Base-by-base conservation (phyloP, 2,888 invertebrate species). In the Adelognathus sp. region DNA sequence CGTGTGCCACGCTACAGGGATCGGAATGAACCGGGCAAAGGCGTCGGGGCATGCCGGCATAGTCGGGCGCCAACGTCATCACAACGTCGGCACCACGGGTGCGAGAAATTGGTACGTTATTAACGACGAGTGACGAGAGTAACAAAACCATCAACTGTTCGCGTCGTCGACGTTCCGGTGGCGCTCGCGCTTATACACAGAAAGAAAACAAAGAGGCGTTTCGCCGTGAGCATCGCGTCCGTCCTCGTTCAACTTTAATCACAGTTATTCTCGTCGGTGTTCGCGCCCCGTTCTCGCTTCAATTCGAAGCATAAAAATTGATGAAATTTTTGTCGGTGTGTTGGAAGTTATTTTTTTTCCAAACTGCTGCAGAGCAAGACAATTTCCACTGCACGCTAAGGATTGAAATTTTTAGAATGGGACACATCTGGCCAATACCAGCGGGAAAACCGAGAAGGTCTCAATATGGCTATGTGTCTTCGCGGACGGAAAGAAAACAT, bases 21-120 rank as follows among this genome's bases (percentile, higher is more conserved):
- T 71, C 58, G 64, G 64, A 70, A 70, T 69, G 56, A 69, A 63
- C 33, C 63, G 33, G 75, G 60, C 50, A 60, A 67, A 67, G 60
- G 61, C 61, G 39, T 31, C 31, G 54, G 52, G 21, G 41, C 29
- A 50, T 50, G 24, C 50, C 5, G 33, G n/a, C 31, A 18, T n/a
- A n/a, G 27, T 56, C 54, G 44, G 54, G 31, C 56, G 69, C 56
- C 29, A 54, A 31, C 58, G 24, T 31, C 61, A 41, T 36, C 69
- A n/a, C n/a, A n/a, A n/a, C n/a, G n/a, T 39, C 67, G 29, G 9
- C 61, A 69, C 52, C 44, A 27, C 54, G 39, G 75, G 31, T 46
- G 61, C 54, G 69, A 69, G 61, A 75, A 75, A 61, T 75, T 56
- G 61, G 69, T 54, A 75, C 69, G 75, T 75, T 75, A 63, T 75